Base-by-base conservation (phyloP, 2,888 invertebrate genomes). In the Tanypteryx hageni region DNA sequence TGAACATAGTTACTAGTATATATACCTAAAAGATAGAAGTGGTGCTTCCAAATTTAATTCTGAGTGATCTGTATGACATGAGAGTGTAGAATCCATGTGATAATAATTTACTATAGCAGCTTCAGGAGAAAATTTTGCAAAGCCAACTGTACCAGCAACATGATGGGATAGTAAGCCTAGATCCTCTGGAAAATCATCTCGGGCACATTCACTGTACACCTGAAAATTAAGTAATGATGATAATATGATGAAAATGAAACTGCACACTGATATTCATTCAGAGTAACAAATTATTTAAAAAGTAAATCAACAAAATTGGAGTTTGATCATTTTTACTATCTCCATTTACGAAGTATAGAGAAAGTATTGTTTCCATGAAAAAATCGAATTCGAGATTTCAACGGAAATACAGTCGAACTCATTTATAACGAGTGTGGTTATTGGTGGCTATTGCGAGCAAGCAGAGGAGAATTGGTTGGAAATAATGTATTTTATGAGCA, bases 41-140 rank as follows among this genome's bases (percentile, higher is more conserved):
- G 99, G 99, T 7, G 99, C 98, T 58, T 96, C 96, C 85, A 97
- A 95, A 95, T 98, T 97, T 0, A 97, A 95, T 95, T 99, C 99
- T 0, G 99, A 99, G 94, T 98, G 98, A 95, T 99, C 99, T 0
- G 98, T 98, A 94, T 99, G 99, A 0, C 98, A 98, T 1, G 98
- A 98, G 64, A 99, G 95, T 3, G 98, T 98, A 0, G 99, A 98
- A 94, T 98, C 98, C 96, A 98, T 96, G 93, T 98, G 98, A 95
- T 99, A 99, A 95, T 98, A 99, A 95, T 99, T 99, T 0, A 99
- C 96, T 94, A 99, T 99, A 0, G 98, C 99, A 22, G 99, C 99
- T 95, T 99, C 97, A 0, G 99, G 97, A 92, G 95, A 95, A 94
- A 97, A 98, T 0, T 94, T 93, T 16, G 93, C 89, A 94, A 96